Evolutionary conservation across 2,113 vertebrate genomes (phyloP), one percentile per base, ranked within the genome.

Genomic region (Jaculus jaculus): DNA sequence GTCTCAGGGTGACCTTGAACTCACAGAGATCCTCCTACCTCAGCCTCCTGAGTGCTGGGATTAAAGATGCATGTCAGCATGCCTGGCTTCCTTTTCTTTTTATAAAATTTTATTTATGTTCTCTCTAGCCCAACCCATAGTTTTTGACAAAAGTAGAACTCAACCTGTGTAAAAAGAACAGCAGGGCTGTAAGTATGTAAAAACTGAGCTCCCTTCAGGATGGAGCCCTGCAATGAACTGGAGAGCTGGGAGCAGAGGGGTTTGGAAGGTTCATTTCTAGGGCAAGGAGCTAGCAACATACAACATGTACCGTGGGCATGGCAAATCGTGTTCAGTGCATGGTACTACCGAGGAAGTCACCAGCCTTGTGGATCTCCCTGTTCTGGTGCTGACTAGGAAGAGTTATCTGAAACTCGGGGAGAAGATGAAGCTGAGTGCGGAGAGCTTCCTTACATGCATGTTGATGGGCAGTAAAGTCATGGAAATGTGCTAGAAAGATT

Each of bases 401-500:
- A 26, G 26, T 87, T 77, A 85, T 61, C 32, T 61, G 39, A 28
- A 26, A 74, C 54, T 80, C 61, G 32, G 42, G 61, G 17, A 71
- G 74, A 95, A 75, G 73, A 71, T 74, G 65, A 91, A 81, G 54
- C 89, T 32, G 13, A 63, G n/a, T 34, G 18, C 72, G 32, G 69
- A 94, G 77, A 30, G 24, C 1, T 8, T 73, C 42, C 66, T 95
- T 79, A 66, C 84, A 21, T 7, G 1, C 16, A 80, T 80, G 51
- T 60, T 37, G 2, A 60, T 90, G 42, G 58, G 42, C 42, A 20
- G 63, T 72, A 68, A 92, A 84, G 24, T 92, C 91, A 92, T 60
- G 86, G 96, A 90, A 94, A 85, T 47, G 68, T 84, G 30, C 9
- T 47, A 11, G 82, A 60, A 79, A 87, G 84, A 93, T 77, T 65